Conservation (phyloP, 2,113 vertebrate genomes). For the Cyprinodon tularosa region DNA sequence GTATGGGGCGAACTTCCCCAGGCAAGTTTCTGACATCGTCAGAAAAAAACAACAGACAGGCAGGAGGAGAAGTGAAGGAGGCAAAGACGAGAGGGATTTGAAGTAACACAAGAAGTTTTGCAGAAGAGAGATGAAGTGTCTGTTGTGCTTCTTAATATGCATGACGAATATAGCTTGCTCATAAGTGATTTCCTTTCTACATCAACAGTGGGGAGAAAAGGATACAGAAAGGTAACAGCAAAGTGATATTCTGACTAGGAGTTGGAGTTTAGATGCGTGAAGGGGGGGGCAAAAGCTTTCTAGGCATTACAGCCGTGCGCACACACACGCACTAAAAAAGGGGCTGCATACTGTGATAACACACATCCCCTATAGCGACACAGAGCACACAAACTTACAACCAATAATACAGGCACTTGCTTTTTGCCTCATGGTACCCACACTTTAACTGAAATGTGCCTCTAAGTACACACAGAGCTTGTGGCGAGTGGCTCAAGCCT, state of each 20-base stretch:
- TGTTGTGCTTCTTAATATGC: slow-evolving; percentile 27
- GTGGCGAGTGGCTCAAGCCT: slow-evolving; percentile 59
- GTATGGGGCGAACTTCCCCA: slow-evolving; percentile 44
- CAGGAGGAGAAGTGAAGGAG: slow-evolving; percentile 1
- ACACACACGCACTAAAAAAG: slow-evolving; percentile 51
- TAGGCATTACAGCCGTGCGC: slow-evolving; percentile 41
- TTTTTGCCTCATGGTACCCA: slow-evolving; percentile 17
- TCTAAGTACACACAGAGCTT: slow-evolving; percentile 49
- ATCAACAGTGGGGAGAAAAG: slow-evolving; percentile 25
- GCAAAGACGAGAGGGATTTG: slow-evolving; percentile 26
- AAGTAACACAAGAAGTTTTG: slow-evolving; percentile 26
- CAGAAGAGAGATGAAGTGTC: slow-evolving; percentile 13
- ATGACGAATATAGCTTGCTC: slow-evolving; percentile 24
- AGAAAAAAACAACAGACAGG: slow-evolving; percentile 21
- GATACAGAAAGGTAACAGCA: slow-evolving; percentile 45
- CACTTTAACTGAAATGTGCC: slow-evolving; percentile 24
- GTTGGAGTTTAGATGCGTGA: background rate
- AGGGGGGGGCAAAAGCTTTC: slow-evolving; percentile 55
- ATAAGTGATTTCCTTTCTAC: slow-evolving; percentile 23
- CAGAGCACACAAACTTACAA: slow-evolving; percentile 18
- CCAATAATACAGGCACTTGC: slow-evolving; percentile 16
- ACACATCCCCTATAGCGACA: slow-evolving; percentile 62
- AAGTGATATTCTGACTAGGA: slow-evolving; percentile 60
- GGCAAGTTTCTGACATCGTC: slow-evolving; percentile 50
- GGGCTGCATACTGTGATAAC: slow-evolving; percentile 72